A percentile compares a stretch with the other conserved stretches of the same genome.
These are phyloP conservation scores for Choristoneura rosaceana DNA, from an alignment of 2,888 invertebrate species.

Conservation along the genomic window DNA sequence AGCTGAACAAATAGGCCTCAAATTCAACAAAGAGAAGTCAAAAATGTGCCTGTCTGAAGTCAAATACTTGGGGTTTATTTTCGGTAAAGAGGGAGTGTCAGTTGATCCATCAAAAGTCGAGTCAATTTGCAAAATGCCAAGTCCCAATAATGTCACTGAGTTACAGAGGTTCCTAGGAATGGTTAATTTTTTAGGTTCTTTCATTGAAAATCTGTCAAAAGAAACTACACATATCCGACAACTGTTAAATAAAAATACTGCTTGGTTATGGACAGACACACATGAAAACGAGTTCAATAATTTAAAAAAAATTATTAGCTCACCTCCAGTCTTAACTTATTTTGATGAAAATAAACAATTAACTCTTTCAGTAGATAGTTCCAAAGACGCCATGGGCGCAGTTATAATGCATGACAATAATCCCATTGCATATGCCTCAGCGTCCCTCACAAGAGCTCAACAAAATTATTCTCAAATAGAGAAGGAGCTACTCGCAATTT, in stretches of 20 bases:
- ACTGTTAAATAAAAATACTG: slow-evolving; percentile 48
- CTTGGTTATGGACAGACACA: slow-evolving; percentile 50
- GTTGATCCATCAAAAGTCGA: slow-evolving; percentile 43
- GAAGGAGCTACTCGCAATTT: too few relatives aligned
- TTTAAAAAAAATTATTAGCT: slow-evolving; percentile 42
- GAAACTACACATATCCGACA: not conserved
- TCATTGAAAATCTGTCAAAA: slow-evolving; percentile 43
- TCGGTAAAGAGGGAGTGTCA: slow-evolving; percentile 41
- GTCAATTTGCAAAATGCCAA: slow-evolving; percentile 45
- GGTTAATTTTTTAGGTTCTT: slow-evolving; percentile 44
- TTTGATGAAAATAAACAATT: too few relatives aligned
- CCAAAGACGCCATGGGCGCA: too few relatives aligned
- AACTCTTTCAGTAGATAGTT: too few relatives aligned
- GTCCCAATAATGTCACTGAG: slow-evolving; percentile 41
- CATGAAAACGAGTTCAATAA: slow-evolving; percentile 46
- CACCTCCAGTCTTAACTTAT: slow-evolving; percentile 45
- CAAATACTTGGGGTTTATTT: slow-evolving; percentile 45
- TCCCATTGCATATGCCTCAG: too few relatives aligned
- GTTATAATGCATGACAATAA: too few relatives aligned
- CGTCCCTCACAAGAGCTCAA: too few relatives aligned
- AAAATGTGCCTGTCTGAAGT: slow-evolving; percentile 38
- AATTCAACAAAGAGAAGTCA: too few relatives aligned
- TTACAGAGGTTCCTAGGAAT: slow-evolving; percentile 48
- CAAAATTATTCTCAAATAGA: too few relatives aligned
- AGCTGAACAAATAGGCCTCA: too few relatives aligned